phyloP scores from a whole-genome alignment of 2,113 vertebrate species.

The Amblyornis subalaris region DNA sequence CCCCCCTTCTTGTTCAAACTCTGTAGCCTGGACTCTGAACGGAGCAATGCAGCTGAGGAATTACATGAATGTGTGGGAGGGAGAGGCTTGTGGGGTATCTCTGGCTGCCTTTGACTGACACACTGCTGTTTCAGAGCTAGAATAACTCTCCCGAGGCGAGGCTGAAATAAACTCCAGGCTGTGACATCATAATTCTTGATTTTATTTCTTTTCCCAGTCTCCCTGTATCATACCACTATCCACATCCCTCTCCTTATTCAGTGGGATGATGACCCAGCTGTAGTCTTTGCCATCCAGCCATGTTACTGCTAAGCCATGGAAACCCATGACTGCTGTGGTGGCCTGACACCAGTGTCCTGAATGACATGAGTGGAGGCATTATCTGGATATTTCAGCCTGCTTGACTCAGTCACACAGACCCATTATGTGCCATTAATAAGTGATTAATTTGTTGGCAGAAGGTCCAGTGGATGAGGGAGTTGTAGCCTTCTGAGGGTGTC shows the following conservation, averaged over 20 bases:
- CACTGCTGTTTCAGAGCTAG: background rate
- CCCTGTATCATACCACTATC: accelerated
- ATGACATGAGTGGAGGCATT: background rate
- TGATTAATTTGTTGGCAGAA: background rate
- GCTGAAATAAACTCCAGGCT: background rate
- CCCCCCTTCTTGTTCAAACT: background rate
- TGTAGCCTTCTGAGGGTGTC: background rate
- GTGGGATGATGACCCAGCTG: background rate
- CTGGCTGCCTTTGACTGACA: slow-evolving; percentile 7
- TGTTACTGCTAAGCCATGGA: background rate
- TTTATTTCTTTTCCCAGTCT: background rate
- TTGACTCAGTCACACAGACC: background rate
- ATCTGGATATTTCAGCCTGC: background rate
- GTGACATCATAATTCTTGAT: background rate
- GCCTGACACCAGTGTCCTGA: background rate
- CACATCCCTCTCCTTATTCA: background rate
- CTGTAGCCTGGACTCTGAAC: background rate
- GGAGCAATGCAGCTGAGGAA: slow-evolving; percentile 38
- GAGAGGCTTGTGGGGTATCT: slow-evolving; percentile 18
- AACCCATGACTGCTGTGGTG: background rate
- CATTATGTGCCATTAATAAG: background rate
- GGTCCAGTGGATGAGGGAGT: background rate
- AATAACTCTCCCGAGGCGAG: background rate
- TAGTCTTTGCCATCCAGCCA: background rate
- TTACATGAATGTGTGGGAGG: slow-evolving; percentile 54